Evolutionary conservation across 1,140 invertebrate species (phyloP), one percentile per base, ranked within the genome.

Genomic region (Zaprionus ornatus): DNA sequence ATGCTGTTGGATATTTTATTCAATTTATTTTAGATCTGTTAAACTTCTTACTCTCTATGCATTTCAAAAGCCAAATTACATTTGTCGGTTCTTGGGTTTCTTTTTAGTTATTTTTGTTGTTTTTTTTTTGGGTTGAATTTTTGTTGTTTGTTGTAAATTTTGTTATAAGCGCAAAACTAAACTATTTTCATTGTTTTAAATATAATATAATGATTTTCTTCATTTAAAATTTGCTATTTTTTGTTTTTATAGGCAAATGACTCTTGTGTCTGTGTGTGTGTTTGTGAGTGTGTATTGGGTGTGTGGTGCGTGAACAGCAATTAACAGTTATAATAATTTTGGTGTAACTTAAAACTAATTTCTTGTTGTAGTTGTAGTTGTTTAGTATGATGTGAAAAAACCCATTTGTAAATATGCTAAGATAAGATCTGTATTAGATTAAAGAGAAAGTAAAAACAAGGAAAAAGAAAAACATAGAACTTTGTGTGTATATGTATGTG

Each of bases 231-330:
- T 70, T 77, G 52, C 60, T 55, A 54, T 70, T 60, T 61, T 76
- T 62, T 73, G 60, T 79, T 70, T 69, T 67, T 72, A 66, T 68
- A 65, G 56, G 55, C 74, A 68, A 73, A 74, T 74, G 56, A 68
- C 56, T 66, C 54, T 71, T 67, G 74, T 62, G 45, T 73, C 19
- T 50, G 13, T 56, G 23, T 56, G 52, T 66, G 12, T 42, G 32
- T 42, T 19, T 56, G 32, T 42, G 55, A 57, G 29, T 54, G 13
- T 54, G 35, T 78, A 52, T 77, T 73, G 42, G 69, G 65, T 85
- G 57, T 86, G 76, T 72, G 83, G 84, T 87, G 83, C 83, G 81
- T 84, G 55, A 84, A 85, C 84, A 87, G 84, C 74, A 86, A 81
- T 80, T 74, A 87, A 90, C 83, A 84, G 57, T 80, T 67, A 61